These are phyloP conservation scores for Strix uralensis DNA, from an alignment of 2,113 vertebrate species.

Conservation along the genomic window DNA sequence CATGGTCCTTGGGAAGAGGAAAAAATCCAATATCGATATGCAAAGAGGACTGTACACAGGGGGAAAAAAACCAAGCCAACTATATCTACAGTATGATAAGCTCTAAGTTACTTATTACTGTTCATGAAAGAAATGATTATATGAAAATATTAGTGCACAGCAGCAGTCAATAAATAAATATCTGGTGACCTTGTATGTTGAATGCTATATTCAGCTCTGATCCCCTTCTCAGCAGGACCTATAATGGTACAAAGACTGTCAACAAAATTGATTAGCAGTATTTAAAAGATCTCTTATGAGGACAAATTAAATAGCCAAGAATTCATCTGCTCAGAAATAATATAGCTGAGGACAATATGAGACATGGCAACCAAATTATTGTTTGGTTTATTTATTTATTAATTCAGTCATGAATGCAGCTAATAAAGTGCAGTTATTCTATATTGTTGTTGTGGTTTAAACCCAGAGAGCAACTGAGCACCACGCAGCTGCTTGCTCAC, in stretches of 20 bases:
- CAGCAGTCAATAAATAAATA: neutral
- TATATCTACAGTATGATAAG: neutral
- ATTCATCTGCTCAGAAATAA: neutral
- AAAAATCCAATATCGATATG: neutral
- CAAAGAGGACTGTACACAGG: neutral
- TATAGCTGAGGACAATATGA: neutral
- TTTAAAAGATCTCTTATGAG: neutral
- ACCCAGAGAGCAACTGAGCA: too few species aligned
- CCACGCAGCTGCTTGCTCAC: too few species aligned
- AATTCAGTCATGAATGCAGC: neutral
- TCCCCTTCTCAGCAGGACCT: neutral
- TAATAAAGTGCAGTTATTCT: neutral
- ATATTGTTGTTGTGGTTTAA: too few species aligned
- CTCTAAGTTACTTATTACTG: neutral
- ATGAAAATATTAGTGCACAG: neutral
- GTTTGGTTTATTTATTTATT: neutral
- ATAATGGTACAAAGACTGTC: neutral
- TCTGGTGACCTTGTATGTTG: neutral
- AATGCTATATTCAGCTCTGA: neutral
- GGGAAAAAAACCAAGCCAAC: neutral
- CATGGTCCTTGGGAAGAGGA: neutral
- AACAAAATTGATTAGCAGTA: neutral
- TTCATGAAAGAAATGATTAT: neutral
- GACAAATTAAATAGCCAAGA: neutral
- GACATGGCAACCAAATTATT: neutral